These are phyloP conservation scores for Omphaloscelis lunosa DNA, from an alignment of 2,888 invertebrate genomes.

Conservation along the genomic window DNA sequence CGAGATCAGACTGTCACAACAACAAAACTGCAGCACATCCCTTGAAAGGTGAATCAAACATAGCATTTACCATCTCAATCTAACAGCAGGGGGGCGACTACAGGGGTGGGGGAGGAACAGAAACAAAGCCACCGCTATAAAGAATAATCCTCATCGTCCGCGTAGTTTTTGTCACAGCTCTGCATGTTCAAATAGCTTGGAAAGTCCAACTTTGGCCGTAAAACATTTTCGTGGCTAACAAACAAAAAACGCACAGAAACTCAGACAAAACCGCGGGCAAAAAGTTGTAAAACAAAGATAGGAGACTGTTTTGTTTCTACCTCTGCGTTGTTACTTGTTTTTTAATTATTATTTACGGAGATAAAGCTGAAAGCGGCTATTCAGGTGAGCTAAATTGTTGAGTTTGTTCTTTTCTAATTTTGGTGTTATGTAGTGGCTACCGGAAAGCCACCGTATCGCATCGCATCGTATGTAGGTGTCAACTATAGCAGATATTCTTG, in stretches of 20 bases:
- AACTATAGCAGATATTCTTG: background rate
- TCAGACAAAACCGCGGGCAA: slow-evolving; percentile 72
- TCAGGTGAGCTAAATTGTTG: slow-evolving; percentile 44
- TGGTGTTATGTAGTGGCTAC: background rate
- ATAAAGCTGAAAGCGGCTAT: slow-evolving; percentile 43
- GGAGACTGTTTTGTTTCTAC: slow-evolving; percentile 69
- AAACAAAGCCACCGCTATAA: slow-evolving; percentile 45
- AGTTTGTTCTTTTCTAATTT: background rate
- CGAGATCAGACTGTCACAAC: background rate
- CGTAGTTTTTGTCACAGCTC: slow-evolving; percentile 62
- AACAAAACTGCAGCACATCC: background rate
- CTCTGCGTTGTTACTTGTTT: slow-evolving; percentile 46
- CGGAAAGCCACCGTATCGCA: background rate
- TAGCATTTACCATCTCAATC: slow-evolving; percentile 6
- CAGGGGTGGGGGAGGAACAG: background rate
- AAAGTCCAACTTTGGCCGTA: slow-evolving; percentile 75
- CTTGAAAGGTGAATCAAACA: slow-evolving; percentile 11
- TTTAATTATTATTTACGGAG: slow-evolving; percentile 52
- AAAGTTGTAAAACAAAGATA: slow-evolving; percentile 77
- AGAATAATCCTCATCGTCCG: slow-evolving; percentile 58
- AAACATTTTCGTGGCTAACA: slow-evolving; percentile 72
- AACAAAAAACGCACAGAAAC: slow-evolving; percentile 66
- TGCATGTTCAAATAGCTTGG: slow-evolving; percentile 58
- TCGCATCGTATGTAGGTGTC: background rate
- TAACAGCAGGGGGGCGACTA: background rate